Base-by-base conservation (phyloP, 2,888 invertebrate genomes). In the Erebia epiphron region DNA sequence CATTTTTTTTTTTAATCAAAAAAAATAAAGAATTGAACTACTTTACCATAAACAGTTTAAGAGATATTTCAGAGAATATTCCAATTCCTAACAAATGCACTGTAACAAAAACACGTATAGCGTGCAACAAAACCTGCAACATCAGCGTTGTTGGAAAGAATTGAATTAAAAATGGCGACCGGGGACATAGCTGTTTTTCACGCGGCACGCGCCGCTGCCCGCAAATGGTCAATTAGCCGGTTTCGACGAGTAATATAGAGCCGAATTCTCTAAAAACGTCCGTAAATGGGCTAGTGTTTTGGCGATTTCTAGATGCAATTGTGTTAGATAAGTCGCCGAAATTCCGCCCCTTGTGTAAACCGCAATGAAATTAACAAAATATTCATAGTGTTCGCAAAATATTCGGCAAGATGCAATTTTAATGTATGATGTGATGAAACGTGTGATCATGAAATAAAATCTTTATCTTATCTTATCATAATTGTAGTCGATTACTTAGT, bases 181-280 rank as follows among this genome's bases (percentile, higher is more conserved):
- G 16, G 80, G 83, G 77, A 75, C 80, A 81, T 83, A 87, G 85
- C 82, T 89, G 88, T 90, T 90, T 91, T 92, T 89, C 85, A 84
- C 84, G 81, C 82, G 76, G 82, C 82, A 83, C 86, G 89, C 87
- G 84, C 87, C 83, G 86, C 84, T 88, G 86, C 85, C 87, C 89
- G 83, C 89, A 90, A 92, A 91, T 91, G 89, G 90, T 90, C 90
- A 90, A 91, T 91, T 90, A 91, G 89, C 88, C 78, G 81, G 77
- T 79, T 79, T 79, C 74, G 77, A 49, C 21, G 21, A 62, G 46
- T 46, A 41, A 43, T 60, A 60, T 43, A 79, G 76, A 76, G 60
- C 60, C 21, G 62, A 62, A 46, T 62, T 49, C 21, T 49, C 49
- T 46, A 43, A 61, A 60, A 61, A 11, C 43, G 4, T 18, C 18